Evolutionary conservation across 2,888 invertebrate genomes (phyloP).

Genomic region (Therioaphis trifolii): DNA sequence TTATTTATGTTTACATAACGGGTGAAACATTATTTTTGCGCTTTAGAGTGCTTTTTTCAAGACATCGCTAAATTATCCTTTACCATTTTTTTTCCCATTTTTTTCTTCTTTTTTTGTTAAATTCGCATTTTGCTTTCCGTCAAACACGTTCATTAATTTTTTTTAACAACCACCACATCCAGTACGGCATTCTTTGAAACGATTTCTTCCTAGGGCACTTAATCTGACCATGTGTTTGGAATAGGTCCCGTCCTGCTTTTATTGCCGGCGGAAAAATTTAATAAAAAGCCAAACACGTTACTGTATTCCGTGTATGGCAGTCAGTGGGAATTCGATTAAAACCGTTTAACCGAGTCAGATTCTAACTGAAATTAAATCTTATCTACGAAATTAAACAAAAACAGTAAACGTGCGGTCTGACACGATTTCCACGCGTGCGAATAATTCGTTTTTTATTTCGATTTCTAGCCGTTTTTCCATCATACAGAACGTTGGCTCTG

Average conservation of each 20-base stretch:
- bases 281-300: slow-evolving; percentile 27
- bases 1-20: too few species aligned
- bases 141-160: slow-evolving; percentile 3
- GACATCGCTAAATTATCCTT: too few species aligned
- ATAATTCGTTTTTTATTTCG: too few species aligned
- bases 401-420: neutral
- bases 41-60: too few species aligned
- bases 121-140: neutral
- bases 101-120: neutral
- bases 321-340: neutral
- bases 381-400: neutral
- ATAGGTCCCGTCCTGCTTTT: slow-evolving; percentile 25
- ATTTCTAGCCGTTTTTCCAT: too few species aligned
- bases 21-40: too few species aligned
- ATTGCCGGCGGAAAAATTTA: slow-evolving; percentile 32
- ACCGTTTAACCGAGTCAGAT: neutral
- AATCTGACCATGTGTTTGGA: slow-evolving; percentile 23
- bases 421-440: neutral
- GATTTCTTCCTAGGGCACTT: neutral
- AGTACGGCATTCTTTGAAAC: neutral
- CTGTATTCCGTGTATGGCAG: neutral
- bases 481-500: too few species aligned
- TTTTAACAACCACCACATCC: neutral
- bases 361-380: slow-evolving; percentile 7
- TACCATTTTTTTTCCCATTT: neutral